These are phyloP conservation scores for Elanus axillaris DNA, from an alignment of 2,113 vertebrate genomes.

Conservation along the genomic window DNA sequence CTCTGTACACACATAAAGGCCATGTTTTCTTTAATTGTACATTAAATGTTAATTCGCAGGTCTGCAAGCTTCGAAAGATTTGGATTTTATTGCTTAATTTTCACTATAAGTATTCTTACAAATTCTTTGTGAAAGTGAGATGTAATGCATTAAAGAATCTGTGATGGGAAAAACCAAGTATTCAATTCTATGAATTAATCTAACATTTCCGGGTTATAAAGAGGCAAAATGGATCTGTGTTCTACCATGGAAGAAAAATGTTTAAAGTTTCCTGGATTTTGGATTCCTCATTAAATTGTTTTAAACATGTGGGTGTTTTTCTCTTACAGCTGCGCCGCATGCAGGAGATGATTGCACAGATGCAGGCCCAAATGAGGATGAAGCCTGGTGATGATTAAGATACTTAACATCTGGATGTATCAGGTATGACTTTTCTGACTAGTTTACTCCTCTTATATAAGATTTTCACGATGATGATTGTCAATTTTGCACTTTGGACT, in stretches of 20 bases:
- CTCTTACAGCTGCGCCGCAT: constrained; percentile 79
- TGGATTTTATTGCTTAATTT: background rate
- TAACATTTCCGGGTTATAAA: background rate
- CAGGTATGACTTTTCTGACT: constrained; percentile 18
- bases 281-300: background rate
- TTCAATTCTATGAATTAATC: background rate
- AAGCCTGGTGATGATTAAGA: constrained; percentile 80
- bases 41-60: background rate
- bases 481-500: background rate
- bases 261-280: background rate
- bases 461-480: background rate
- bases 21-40: background rate
- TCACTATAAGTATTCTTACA: background rate
- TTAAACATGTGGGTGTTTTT: background rate
- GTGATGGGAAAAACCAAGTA: background rate
- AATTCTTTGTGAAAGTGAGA: background rate
- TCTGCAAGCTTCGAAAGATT: background rate
- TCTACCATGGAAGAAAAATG: background rate
- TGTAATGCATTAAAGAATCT: background rate
- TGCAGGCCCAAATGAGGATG: constrained; percentile 89
- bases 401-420: background rate
- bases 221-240: background rate
- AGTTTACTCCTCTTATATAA: background rate
- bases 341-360: constrained; percentile 89
- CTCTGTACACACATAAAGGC: background rate